phyloP scores from a whole-genome alignment of 2,113 vertebrate species.

The Orycteropus afer region DNA sequence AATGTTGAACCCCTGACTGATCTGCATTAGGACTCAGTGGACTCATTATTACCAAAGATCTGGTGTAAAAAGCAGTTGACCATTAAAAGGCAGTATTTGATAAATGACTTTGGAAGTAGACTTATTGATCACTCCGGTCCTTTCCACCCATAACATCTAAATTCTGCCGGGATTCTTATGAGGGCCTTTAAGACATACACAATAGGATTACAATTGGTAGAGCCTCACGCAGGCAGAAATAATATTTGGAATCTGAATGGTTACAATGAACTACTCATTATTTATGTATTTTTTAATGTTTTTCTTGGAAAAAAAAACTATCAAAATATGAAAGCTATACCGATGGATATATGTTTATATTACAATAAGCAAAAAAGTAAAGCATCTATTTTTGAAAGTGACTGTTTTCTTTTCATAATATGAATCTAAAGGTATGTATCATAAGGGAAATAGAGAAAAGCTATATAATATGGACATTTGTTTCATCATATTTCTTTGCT shows the following conservation, averaged over 20 bases:
- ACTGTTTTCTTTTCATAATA: background rate
- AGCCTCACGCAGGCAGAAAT: slow-evolving; percentile 3
- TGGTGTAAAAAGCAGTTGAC: background rate
- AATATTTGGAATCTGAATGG: background rate
- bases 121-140: background rate
- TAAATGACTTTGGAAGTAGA: background rate
- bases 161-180: background rate
- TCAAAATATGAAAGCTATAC: background rate
- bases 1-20: background rate
- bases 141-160: background rate
- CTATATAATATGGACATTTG: background rate
- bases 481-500: background rate
- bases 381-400: slow-evolving; percentile 35
- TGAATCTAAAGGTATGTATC: background rate
- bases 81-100: background rate
- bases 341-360: slow-evolving; percentile 4
- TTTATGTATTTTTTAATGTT: background rate
- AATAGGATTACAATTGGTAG: background rate
- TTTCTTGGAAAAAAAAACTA: background rate
- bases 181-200: background rate
- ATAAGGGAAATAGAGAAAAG: background rate
- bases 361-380: slow-evolving; percentile 5
- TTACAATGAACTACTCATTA: background rate
- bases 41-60: background rate
- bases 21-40: background rate